These are phyloP conservation scores for Talpa occidentalis DNA, from an alignment of 2,113 vertebrate species.

Conservation along the genomic window DNA sequence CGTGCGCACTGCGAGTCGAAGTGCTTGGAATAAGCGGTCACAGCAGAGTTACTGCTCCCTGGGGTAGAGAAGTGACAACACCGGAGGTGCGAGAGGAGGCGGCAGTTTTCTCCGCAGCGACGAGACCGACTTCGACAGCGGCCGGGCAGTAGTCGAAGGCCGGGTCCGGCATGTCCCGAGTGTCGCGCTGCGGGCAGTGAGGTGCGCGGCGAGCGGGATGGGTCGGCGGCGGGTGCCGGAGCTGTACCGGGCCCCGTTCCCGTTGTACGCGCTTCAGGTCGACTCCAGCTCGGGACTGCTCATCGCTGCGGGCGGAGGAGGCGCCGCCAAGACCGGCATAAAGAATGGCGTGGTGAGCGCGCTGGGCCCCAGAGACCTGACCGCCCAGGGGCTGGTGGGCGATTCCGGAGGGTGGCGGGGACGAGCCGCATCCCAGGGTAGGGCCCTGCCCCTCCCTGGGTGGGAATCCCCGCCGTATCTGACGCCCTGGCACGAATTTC, in stretches of 20 bases:
- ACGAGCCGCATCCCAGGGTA: neutral
- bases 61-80: neutral
- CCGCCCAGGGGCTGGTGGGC: neutral
- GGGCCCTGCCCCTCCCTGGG: neutral
- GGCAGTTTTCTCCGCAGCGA: neutral
- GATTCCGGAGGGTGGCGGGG: neutral
- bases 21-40: rapidly evolving
- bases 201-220: conserved; percentile 84
- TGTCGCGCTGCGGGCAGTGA: conserved; percentile 40
- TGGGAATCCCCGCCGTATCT: neutral
- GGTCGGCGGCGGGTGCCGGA: conserved; percentile 89
- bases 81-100: neutral
- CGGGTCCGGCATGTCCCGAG: conserved; percentile 42
- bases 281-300: conserved; percentile 89
- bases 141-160: neutral
- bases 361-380: neutral
- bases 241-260: conserved; percentile 96
- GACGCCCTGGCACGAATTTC: neutral
- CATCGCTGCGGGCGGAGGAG: conserved; percentile 94
- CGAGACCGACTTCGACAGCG: neutral
- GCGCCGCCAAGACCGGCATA: conserved; percentile 95
- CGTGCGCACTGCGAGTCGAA: conserved; percentile 27
- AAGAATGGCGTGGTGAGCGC: conserved; percentile 93
- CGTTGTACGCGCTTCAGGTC: conserved; percentile 92
- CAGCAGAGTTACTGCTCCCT: rapidly evolving